Conservation (phyloP, 1,140 invertebrate genomes). For the Arctopsyche grandis region DNA sequence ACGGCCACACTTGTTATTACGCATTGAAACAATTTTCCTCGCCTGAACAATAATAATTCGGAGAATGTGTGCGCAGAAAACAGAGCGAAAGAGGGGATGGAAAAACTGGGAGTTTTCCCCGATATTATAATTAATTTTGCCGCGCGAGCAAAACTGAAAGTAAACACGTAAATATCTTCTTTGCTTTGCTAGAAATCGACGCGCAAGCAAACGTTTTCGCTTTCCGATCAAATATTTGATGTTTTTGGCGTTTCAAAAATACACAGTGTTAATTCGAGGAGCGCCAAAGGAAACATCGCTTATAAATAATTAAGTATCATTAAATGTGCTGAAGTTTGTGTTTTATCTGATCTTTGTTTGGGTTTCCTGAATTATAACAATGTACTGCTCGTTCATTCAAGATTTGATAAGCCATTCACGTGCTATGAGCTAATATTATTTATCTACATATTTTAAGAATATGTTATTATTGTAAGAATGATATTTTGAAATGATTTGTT, state of each 20-base stretch:
- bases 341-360: too few species aligned
- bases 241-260: conserved; percentile 6
- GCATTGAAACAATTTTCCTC: neutral
- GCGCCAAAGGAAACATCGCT: neutral
- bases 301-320: too few species aligned
- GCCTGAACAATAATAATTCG: neutral
- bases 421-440: too few species aligned
- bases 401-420: too few species aligned
- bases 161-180: conserved; percentile 25
- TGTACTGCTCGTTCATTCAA: too few species aligned
- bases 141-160: neutral
- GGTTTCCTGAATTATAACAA: too few species aligned
- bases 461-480: too few species aligned
- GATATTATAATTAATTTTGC: conserved; percentile 26
- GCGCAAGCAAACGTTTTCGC: conserved; percentile 14
- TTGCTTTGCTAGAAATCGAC: conserved; percentile 3
- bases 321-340: too few species aligned
- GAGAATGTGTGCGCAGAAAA: too few species aligned
- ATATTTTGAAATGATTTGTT: too few species aligned
- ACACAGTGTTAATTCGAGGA: neutral
- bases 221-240: conserved; percentile 31
- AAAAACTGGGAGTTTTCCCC: neutral
- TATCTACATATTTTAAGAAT: too few species aligned
- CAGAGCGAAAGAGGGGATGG: neutral
- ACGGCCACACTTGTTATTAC: too few species aligned